A percentile compares a stretch with the other conserved stretches of the same genome.
Conservation (phyloP, 2,888 invertebrate species). For the Lumbricus terrestris region DNA sequence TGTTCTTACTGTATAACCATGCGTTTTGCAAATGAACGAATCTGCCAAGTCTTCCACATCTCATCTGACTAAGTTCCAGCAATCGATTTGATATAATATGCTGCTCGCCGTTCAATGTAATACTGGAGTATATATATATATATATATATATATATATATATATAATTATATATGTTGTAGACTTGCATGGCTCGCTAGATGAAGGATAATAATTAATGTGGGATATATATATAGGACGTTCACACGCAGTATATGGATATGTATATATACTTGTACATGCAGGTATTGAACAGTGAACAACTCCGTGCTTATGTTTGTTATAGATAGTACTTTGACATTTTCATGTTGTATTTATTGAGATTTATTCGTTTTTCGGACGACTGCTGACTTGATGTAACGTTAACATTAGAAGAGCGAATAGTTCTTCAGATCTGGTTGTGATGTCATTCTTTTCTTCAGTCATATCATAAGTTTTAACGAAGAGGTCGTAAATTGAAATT, state of each 20-base stretch:
- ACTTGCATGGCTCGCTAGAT: background rate
- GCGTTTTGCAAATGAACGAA: background rate
- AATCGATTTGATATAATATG: background rate
- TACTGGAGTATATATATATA: too few relatives aligned
- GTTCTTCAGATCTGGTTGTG: background rate
- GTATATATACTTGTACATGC: background rate
- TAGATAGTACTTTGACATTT: background rate
- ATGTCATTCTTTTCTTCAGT: background rate
- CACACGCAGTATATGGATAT: too few relatives aligned
- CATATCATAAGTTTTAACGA: background rate
- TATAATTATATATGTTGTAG: background rate
- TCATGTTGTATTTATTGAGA: constrained; percentile 3
- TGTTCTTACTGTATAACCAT: background rate
- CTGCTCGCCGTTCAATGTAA: background rate
- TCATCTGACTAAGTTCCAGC: background rate
- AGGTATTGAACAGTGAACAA: background rate
- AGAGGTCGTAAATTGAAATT: background rate
- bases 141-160: too few relatives aligned
- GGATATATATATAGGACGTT: background rate
- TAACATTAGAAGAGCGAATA: background rate
- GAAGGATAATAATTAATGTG: background rate
- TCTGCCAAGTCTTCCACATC: background rate
- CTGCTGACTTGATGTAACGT: background rate
- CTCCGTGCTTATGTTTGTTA: background rate
- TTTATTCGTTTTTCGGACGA: constrained; percentile 3